These are phyloP conservation scores for Latrodectus hesperus DNA, from an alignment of 2,888 invertebrate genomes.

Conservation along the genomic window DNA sequence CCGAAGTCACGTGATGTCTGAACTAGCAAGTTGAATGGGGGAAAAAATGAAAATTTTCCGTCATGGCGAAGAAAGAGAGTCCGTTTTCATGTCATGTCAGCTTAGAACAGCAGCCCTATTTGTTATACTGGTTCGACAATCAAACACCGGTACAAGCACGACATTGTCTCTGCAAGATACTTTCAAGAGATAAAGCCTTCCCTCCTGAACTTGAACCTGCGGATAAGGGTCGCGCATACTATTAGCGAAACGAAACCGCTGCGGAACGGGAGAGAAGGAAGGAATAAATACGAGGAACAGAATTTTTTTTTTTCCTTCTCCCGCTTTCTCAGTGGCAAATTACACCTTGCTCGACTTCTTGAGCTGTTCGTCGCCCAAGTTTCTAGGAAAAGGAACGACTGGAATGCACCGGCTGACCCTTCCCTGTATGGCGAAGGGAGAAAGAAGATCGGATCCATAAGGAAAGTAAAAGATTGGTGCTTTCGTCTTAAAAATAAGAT, in stretches of 20 bases:
- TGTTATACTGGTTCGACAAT: constrained; percentile 28
- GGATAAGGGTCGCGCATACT: constrained; percentile 28
- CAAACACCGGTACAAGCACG: constrained; percentile 14
- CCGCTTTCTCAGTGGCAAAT: constrained; percentile 22
- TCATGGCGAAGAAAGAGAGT: neutral
- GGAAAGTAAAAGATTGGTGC: constrained; percentile 4
- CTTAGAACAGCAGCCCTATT: constrained; percentile 41
- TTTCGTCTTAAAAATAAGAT: constrained; percentile 4
- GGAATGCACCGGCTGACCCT: constrained; percentile 60
- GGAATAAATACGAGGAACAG: constrained; percentile 23
- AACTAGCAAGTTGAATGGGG: neutral
- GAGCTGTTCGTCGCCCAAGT: constrained; percentile 14
- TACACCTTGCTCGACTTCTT: constrained; percentile 56
- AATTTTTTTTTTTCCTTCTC: constrained; percentile 1
- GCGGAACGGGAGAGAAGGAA: constrained; percentile 36
- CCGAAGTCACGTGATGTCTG: constrained; percentile 32
- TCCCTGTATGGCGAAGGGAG: constrained; percentile 9
- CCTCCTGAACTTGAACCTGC: constrained; percentile 47
- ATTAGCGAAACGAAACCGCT: constrained; percentile 23
- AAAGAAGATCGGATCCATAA: neutral
- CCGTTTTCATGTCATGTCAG: constrained; percentile 7
- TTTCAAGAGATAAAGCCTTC: constrained; percentile 26
- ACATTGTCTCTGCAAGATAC: constrained; percentile 32
- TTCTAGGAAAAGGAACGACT: constrained; percentile 42
- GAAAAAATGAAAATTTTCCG: constrained; percentile 3